phyloP scores from a whole-genome alignment of 2,797 vertebrate genomes.

The Leptodactylus fallax region DNA sequence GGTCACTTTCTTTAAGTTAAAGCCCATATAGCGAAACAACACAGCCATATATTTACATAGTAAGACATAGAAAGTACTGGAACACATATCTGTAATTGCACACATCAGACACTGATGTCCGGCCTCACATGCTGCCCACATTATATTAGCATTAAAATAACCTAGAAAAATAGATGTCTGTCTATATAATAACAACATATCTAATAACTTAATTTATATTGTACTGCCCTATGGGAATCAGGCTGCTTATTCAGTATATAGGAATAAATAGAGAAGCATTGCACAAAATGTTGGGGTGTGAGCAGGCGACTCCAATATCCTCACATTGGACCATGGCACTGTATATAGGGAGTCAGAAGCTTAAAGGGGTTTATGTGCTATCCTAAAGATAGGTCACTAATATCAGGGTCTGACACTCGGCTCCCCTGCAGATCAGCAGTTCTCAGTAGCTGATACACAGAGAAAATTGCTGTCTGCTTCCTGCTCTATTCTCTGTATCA shows the following conservation, averaged over 20 bases:
- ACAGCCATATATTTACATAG: conserved; percentile 15
- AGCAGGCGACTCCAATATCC: too few relatives aligned
- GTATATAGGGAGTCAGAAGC: too few relatives aligned
- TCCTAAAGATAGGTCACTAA: too few relatives aligned
- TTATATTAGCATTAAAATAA: conserved; percentile 42
- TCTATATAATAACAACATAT: conserved; percentile 47
- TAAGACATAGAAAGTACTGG: neutral
- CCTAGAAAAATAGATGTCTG: conserved; percentile 58
- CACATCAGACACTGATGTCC: conserved; percentile 25
- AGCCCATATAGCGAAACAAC: neutral
- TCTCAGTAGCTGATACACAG: too few relatives aligned
- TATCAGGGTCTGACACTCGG: too few relatives aligned
- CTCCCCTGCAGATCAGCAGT: too few relatives aligned
- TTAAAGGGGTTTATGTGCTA: too few relatives aligned
- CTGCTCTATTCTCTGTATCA: too few relatives aligned
- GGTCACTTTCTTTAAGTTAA: neutral
- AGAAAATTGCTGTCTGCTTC: too few relatives aligned
- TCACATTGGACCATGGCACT: too few relatives aligned
- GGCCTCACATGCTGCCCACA: conserved; percentile 32
- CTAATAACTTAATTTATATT: conserved; percentile 24
- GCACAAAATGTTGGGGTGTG: too few relatives aligned
- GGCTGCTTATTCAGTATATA: neutral
- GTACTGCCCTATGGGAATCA: neutral
- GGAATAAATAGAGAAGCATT: neutral
- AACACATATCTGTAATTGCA: conserved; percentile 4